Evolutionary conservation across 1,140 invertebrate genomes (phyloP).

Genomic region (Aethina tumida): DNA sequence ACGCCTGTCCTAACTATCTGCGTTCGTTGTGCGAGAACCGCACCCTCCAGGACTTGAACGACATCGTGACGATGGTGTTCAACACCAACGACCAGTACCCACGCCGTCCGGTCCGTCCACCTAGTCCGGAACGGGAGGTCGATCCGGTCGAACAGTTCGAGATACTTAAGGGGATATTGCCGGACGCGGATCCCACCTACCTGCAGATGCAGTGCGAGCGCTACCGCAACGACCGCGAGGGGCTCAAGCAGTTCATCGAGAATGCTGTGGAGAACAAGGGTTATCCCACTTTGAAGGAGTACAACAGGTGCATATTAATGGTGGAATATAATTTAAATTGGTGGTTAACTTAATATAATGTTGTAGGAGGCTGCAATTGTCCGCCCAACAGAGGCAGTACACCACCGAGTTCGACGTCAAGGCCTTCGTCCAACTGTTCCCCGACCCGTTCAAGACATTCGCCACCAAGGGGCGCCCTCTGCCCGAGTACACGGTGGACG

Average conservation of each 20-base stretch:
- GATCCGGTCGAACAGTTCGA: constrained; percentile 33
- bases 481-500: background rate
- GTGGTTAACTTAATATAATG: constrained; percentile 1
- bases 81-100: constrained; percentile 10
- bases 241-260: constrained; percentile 30
- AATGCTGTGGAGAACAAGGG: constrained; percentile 34
- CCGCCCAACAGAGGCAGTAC: constrained; percentile 35
- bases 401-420: constrained; percentile 39
- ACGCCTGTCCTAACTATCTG: constrained; percentile 15
- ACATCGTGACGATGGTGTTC: constrained; percentile 11
- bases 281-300: constrained; percentile 46
- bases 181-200: constrained; percentile 45
- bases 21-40: constrained; percentile 6
- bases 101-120: constrained; percentile 7
- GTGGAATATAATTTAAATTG: background rate
- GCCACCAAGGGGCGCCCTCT: constrained; percentile 9
- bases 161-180: constrained; percentile 32
- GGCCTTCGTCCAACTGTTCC: constrained; percentile 37
- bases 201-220: constrained; percentile 29
- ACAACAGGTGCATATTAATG: constrained; percentile 24
- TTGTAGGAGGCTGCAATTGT: constrained; percentile 25
- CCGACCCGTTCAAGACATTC: constrained; percentile 11
- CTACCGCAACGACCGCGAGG: constrained; percentile 15
- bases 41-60: constrained; percentile 3
- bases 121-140: constrained; percentile 13